Evolutionary conservation across 2,113 vertebrate species (phyloP).

Genomic region (Aleadryas rufinucha): DNA sequence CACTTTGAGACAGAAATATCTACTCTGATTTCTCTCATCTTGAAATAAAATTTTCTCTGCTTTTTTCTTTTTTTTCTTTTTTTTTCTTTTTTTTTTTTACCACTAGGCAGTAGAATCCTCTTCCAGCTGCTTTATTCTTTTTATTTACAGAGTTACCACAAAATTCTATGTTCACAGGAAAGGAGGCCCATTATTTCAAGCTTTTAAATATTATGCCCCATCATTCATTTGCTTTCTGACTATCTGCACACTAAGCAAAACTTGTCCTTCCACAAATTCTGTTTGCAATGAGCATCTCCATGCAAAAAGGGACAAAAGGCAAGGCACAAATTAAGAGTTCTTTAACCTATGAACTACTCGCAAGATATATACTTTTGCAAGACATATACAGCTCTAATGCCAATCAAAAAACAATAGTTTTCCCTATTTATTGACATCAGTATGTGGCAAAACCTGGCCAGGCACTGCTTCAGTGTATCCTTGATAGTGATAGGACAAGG

Average conservation of each 20-base stretch:
- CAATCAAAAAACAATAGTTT: not conserved
- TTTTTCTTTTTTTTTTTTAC: not conserved
- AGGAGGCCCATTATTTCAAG: not conserved
- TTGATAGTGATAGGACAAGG: not conserved
- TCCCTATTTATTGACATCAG: not conserved
- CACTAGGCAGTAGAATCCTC: not conserved
- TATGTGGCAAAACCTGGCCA: not conserved
- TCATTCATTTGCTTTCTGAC: not conserved
- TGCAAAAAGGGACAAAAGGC: not conserved
- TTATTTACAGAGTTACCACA: not conserved
- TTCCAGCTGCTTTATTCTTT: not conserved
- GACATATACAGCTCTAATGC: not conserved
- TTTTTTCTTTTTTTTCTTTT: not conserved
- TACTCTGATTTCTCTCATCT: not conserved
- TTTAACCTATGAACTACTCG: not conserved
- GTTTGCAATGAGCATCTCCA: not conserved
- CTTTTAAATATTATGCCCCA: not conserved
- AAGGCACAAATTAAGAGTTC: not conserved
- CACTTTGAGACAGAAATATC: not conserved
- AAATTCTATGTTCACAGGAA: not conserved
- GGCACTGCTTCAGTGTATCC: not conserved
- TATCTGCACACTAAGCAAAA: not conserved
- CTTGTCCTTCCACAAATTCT: not conserved
- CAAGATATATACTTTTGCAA: not conserved
- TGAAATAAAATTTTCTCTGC: not conserved